A percentile compares a stretch with the other conserved stretches of the same genome.
Evolutionary conservation across 2,888 invertebrate genomes (phyloP).

Genomic region (Drosophila anceps): DNA sequence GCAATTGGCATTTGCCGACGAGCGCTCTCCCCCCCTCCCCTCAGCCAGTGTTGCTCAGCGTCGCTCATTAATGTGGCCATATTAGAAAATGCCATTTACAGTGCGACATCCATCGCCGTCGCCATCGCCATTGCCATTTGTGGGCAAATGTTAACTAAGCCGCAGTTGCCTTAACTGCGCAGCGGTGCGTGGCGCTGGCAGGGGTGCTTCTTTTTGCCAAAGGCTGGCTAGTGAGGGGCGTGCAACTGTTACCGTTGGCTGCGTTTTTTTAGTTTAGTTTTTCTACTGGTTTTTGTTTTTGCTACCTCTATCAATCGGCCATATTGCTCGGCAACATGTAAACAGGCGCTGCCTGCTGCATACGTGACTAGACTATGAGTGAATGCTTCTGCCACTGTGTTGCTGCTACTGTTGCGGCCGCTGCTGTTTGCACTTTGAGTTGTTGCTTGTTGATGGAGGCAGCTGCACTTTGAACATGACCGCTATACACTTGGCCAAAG

Average conservation of each 20-base stretch:
- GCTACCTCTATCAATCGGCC: conserved; percentile 63
- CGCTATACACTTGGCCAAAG: conserved; percentile 51
- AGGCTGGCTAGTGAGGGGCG: conserved; percentile 5
- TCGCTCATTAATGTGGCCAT: conserved; percentile 72
- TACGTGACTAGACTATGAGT: conserved; percentile 68
- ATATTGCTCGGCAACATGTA: conserved; percentile 65
- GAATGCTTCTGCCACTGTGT: conserved; percentile 17
- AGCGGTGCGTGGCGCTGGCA: conserved; percentile 51
- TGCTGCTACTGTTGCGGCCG: conserved; percentile 21
- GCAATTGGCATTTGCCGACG: conserved; percentile 60
- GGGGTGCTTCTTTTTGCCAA: conserved; percentile 47
- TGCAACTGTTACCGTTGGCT: conserved; percentile 62
- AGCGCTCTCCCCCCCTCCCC: conserved; percentile 34
- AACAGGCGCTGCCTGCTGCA: conserved; percentile 38
- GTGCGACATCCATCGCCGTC: conserved; percentile 58
- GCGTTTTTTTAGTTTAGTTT: conserved; percentile 25
- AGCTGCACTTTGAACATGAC: conserved; percentile 61
- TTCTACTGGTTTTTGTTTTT: conserved; percentile 14
- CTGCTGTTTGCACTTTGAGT: conserved; percentile 41
- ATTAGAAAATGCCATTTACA: conserved; percentile 69
- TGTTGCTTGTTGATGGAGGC: conserved; percentile 26
- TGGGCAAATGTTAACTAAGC: conserved; percentile 69
- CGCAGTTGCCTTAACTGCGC: conserved; percentile 46
- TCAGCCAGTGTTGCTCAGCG: conserved; percentile 34
- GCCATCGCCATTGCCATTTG: conserved; percentile 76